phyloP scores from a whole-genome alignment of 1,140 invertebrate genomes.

The Papilio aristodemus region DNA sequence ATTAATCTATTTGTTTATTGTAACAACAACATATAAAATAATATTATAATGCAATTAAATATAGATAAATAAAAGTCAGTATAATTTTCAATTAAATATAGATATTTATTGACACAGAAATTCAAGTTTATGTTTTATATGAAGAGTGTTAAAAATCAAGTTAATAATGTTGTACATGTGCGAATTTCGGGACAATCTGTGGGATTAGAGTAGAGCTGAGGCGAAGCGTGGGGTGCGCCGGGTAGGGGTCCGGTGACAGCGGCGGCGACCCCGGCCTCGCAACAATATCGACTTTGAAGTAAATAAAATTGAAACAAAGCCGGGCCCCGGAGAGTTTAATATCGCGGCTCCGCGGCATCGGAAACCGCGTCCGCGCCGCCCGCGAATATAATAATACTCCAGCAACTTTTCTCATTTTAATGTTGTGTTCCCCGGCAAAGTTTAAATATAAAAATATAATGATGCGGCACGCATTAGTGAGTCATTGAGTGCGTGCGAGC shows the following conservation, averaged over 20 bases:
- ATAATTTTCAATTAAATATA: too few relatives aligned
- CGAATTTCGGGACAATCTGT: slow-evolving; percentile 6
- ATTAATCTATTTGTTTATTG: too few relatives aligned
- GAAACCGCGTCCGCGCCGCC: slow-evolving; percentile 50
- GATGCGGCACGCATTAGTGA: slow-evolving; percentile 76
- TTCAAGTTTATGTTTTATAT: background rate
- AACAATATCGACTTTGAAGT: slow-evolving; percentile 53
- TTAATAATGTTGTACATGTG: slow-evolving; percentile 10
- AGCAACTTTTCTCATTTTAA: slow-evolving; percentile 78
- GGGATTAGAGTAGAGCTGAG: background rate
- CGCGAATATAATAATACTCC: slow-evolving; percentile 63
- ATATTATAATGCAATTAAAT: too few relatives aligned
- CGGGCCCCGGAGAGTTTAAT: slow-evolving; percentile 54
- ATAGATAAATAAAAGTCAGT: too few relatives aligned
- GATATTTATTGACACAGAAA: too few relatives aligned
- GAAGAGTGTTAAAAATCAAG: background rate
- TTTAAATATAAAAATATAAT: slow-evolving; percentile 80
- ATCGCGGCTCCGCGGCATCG: slow-evolving; percentile 55
- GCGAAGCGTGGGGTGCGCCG: background rate
- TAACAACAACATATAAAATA: too few relatives aligned
- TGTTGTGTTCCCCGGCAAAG: slow-evolving; percentile 71
- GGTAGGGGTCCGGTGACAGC: background rate
- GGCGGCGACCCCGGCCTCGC: slow-evolving; percentile 10
- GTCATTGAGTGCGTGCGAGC: slow-evolving; percentile 73
- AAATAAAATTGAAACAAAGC: slow-evolving; percentile 58